Evolutionary conservation across 2,888 invertebrate genomes (phyloP).

Genomic region (Sesamia inferens): DNA sequence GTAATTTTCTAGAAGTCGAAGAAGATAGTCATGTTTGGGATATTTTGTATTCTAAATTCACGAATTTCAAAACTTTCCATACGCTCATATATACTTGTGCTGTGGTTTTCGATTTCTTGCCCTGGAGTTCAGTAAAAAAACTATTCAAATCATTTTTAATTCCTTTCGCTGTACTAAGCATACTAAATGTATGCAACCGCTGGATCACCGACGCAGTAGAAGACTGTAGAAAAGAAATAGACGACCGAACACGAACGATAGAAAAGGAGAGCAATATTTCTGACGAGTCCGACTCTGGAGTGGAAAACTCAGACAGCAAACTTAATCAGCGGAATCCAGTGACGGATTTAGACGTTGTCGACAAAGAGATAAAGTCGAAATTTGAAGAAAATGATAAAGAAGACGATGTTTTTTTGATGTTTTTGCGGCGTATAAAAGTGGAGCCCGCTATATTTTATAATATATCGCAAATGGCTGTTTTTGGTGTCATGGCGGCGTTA

Average conservation of each 20-base stretch:
- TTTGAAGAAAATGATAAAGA: conserved; percentile 60
- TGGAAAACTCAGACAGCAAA: conserved; percentile 86
- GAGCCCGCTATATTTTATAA: conserved; percentile 92
- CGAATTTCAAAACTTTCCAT: conserved; percentile 92
- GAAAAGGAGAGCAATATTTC: conserved; percentile 71
- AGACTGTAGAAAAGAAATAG: conserved; percentile 61
- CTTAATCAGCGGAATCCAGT: conserved; percentile 70
- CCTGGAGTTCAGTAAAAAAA: conserved; percentile 86
- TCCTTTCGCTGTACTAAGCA: conserved; percentile 88
- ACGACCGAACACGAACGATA: conserved; percentile 57
- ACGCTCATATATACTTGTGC: conserved; percentile 94
- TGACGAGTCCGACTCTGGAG: conserved; percentile 88
- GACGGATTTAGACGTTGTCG: conserved; percentile 70
- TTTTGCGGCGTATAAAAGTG: conserved; percentile 77
- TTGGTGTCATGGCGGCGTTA: conserved; percentile 92
- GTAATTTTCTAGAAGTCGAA: conserved; percentile 77
- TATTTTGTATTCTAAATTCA: conserved; percentile 92
- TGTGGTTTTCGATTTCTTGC: conserved; percentile 93
- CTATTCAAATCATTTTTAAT: conserved; percentile 89
- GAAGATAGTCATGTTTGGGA: conserved; percentile 93
- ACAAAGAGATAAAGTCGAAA: conserved; percentile 65
- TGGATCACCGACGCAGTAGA: conserved; percentile 74
- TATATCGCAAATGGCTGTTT: conserved; percentile 92
- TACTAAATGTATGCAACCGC: conserved; percentile 77
- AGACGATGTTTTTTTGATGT: conserved; percentile 59